A percentile compares a stretch with the other conserved stretches of the same genome.
phyloP scores from a whole-genome alignment of 2,888 invertebrate genomes.

The Dryadula phaetusa region DNA sequence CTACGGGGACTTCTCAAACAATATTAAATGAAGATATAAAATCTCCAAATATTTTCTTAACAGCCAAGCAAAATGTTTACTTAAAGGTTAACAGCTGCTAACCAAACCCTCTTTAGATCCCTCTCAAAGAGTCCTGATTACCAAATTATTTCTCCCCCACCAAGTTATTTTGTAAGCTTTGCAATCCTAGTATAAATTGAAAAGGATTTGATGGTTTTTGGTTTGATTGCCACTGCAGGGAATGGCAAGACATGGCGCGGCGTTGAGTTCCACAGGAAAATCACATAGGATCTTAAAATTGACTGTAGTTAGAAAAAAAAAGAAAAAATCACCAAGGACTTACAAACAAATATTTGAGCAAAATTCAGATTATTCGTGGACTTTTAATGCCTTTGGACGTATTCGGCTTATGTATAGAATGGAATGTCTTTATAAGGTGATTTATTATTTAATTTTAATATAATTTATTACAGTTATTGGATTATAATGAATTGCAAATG shows the following conservation, averaged over 20 bases:
- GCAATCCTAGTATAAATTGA: background rate
- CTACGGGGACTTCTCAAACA: background rate
- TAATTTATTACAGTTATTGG: background rate
- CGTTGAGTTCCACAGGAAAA: no score
- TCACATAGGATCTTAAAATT: no score
- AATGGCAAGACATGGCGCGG: no score
- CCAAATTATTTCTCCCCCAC: constrained; percentile 1
- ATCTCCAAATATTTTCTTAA: background rate
- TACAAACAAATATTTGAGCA: background rate
- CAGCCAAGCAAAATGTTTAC: background rate
- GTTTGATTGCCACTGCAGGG: no score
- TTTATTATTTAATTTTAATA: background rate
- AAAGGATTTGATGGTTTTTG: background rate
- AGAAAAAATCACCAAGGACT: background rate
- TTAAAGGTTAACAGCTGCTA: constrained; percentile 11
- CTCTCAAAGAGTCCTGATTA: background rate
- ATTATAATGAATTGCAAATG: background rate
- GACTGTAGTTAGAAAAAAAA: no score
- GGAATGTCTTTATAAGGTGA: background rate
- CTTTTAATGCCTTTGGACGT: background rate
- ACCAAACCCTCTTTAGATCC: constrained; percentile 5
- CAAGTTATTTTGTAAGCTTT: background rate
- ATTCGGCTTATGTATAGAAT: background rate
- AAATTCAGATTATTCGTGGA: background rate
- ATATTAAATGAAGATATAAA: background rate